A percentile compares a stretch with the other conserved stretches of the same genome.
These are phyloP conservation scores for Silvanus unidentatus DNA, from an alignment of 2,888 invertebrate species.

Conservation along the genomic window DNA sequence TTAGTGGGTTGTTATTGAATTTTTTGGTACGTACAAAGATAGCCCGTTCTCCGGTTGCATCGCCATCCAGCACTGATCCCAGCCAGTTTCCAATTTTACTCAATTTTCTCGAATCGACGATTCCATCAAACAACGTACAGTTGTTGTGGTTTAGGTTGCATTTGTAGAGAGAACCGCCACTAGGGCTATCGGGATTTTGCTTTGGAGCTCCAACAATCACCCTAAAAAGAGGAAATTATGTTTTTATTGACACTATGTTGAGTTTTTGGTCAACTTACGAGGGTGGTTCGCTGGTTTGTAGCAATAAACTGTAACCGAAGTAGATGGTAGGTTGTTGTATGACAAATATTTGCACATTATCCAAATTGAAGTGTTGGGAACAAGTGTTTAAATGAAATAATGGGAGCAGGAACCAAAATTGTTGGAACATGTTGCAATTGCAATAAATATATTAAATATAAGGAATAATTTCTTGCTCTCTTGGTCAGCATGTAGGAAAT, in stretches of 20 bases:
- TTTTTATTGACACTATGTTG: not conserved
- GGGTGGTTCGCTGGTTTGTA: conserved; percentile 11
- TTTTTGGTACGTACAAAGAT: conserved; percentile 19
- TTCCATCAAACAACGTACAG: conserved; percentile 3
- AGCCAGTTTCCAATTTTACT: conserved; percentile 23
- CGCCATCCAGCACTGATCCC: conserved; percentile 23
- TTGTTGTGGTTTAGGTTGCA: conserved; percentile 9
- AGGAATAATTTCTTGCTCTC: not conserved
- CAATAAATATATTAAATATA: not conserved
- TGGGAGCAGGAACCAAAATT: too few species aligned
- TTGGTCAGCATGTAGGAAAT: too few species aligned
- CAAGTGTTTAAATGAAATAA: too few species aligned
- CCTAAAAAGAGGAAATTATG: conserved; percentile 13
- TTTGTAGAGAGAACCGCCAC: conserved; percentile 13
- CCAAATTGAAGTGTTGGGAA: not conserved
- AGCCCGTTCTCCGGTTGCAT: conserved; percentile 13
- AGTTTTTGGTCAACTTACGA: conserved; percentile 8
- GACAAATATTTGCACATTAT: not conserved
- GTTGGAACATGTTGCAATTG: not conserved
- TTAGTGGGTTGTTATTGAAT: not conserved
- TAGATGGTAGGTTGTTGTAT: conserved; percentile 6
- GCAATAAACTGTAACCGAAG: conserved; percentile 15
- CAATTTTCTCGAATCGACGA: conserved; percentile 5
- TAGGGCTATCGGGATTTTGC: conserved; percentile 2
- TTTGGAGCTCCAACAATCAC: conserved; percentile 26